Evolutionary conservation across 2,888 invertebrate species (phyloP).

Genomic region (Dynastes grantii): DNA sequence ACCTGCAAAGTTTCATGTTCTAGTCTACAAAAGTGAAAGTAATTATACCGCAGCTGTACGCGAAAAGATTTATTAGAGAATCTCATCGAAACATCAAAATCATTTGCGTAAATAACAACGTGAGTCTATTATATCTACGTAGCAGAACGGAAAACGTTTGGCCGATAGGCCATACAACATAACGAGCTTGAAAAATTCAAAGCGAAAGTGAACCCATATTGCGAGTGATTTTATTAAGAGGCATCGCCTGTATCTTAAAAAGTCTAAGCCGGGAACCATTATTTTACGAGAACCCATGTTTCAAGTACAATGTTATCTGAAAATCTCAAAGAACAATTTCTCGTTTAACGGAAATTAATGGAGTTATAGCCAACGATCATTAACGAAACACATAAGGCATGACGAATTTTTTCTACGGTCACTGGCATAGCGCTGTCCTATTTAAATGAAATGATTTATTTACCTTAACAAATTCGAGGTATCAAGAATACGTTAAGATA

Average conservation of each 20-base stretch:
- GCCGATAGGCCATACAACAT: background rate
- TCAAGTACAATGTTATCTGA: conserved; percentile 19
- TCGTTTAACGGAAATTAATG: conserved; percentile 24
- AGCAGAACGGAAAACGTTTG: background rate
- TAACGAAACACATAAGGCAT: conserved; percentile 16
- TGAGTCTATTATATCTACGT: background rate
- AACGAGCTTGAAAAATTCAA: background rate
- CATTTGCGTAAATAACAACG: conserved; percentile 8
- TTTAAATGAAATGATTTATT: conserved; percentile 33
- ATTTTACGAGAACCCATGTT: background rate
- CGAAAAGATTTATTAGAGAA: conserved; percentile 8
- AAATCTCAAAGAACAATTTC: conserved; percentile 20
- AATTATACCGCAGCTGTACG: background rate
- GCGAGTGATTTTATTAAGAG: background rate
- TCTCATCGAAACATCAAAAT: background rate
- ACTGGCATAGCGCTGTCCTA: conserved; percentile 23
- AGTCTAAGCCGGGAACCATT: background rate
- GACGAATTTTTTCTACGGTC: conserved; percentile 26
- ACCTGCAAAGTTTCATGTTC: conserved; percentile 17
- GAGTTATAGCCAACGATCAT: background rate
- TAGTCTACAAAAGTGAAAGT: conserved; percentile 24
- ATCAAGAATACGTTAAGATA: background rate
- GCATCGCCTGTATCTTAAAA: background rate
- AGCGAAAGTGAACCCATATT: conserved; percentile 7
- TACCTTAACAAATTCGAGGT: conserved; percentile 1